These are phyloP conservation scores for Bombus fervidus DNA, from an alignment of 1,140 invertebrate genomes.

Conservation along the genomic window DNA sequence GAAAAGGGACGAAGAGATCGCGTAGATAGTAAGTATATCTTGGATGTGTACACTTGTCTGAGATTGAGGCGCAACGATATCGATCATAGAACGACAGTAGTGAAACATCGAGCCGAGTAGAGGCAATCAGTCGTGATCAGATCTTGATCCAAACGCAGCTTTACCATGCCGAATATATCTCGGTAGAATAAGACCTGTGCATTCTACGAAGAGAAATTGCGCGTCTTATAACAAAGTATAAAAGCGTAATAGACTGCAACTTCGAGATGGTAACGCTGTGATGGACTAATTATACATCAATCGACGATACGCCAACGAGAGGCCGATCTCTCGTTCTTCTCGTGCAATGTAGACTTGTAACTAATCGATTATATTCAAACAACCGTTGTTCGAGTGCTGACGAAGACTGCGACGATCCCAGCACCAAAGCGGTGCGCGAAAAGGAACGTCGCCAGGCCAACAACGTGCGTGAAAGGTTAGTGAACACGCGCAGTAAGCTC, in stretches of 20 bases:
- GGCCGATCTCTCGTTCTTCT: background rate
- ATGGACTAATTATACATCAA: no score
- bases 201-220: background rate
- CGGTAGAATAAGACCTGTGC: no score
- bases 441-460: slow-evolving; percentile 98
- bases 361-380: slow-evolving; percentile 80
- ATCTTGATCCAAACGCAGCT: background rate
- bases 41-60: background rate
- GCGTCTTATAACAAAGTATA: no score
- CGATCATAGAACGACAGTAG: slow-evolving; percentile 30
- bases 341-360: slow-evolving; percentile 48
- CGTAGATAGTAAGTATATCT: slow-evolving; percentile 89
- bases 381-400: slow-evolving; percentile 89
- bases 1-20: slow-evolving; percentile 87
- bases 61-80: background rate
- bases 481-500: slow-evolving; percentile 82
- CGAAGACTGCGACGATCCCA: slow-evolving; percentile 91
- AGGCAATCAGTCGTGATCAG: background rate
- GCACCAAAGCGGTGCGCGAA: slow-evolving; percentile 96
- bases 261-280: slow-evolving; percentile 1
- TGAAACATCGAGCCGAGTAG: slow-evolving; percentile 5
- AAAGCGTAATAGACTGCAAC: no score
- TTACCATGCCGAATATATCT: background rate
- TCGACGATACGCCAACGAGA: background rate
- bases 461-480: slow-evolving; percentile 98